phyloP scores from a whole-genome alignment of 2,888 invertebrate genomes.

The Cryptocephalus primarius region DNA sequence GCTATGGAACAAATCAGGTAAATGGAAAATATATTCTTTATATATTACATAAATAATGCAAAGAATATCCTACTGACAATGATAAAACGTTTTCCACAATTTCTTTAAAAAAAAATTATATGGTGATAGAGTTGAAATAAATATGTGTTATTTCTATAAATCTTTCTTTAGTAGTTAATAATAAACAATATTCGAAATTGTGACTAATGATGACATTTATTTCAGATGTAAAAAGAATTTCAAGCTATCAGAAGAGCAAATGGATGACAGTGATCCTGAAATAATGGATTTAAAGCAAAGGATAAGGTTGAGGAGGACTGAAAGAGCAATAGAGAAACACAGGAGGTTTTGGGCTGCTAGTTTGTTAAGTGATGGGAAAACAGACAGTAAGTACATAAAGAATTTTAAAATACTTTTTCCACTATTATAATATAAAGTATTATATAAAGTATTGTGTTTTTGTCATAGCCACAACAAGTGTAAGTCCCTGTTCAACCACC shows the following conservation, averaged over 20 bases:
- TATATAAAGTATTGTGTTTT: background rate
- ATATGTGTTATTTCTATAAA: too few species aligned
- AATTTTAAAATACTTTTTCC: background rate
- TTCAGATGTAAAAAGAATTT: constrained; percentile 41
- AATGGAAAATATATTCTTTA: constrained; percentile 3
- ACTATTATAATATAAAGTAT: background rate
- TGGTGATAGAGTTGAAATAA: too few species aligned
- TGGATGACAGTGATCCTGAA: constrained; percentile 55
- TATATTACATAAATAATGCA: too few species aligned
- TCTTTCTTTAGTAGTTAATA: too few species aligned
- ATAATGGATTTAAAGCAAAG: constrained; percentile 52
- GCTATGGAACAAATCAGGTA: constrained; percentile 63
- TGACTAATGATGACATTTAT: background rate
- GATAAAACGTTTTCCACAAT: too few species aligned
- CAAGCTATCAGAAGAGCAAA: constrained; percentile 38
- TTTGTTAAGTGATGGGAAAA: constrained; percentile 39
- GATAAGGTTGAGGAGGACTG: constrained; percentile 47
- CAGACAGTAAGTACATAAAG: constrained; percentile 37
- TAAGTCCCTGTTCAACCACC: constrained; percentile 43
- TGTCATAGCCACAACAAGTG: constrained; percentile 39
- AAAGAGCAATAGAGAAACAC: constrained; percentile 40
- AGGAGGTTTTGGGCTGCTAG: constrained; percentile 24
- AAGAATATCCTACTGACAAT: too few species aligned
- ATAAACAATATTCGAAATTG: too few species aligned
- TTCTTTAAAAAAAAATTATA: too few species aligned